Evolutionary conservation across 1,140 invertebrate genomes (phyloP), one percentile per base, ranked within the genome.

Genomic region (Caenorhabditis inopinata): DNA sequence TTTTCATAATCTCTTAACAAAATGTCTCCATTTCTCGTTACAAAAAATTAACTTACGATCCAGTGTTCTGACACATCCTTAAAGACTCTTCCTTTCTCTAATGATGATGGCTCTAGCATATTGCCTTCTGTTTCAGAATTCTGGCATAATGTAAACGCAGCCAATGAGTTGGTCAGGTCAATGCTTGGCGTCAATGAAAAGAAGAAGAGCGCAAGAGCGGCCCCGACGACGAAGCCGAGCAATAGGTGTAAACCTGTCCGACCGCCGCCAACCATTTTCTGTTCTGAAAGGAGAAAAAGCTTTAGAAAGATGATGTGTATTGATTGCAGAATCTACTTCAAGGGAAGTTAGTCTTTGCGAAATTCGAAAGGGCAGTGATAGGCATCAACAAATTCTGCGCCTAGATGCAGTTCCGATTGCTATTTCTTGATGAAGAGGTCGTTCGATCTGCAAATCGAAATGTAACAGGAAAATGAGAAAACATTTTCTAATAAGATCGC

Each of bases 51-150:
- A 68, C 58, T 68, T 27, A 76, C 76, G 21, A 53, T 74, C 81
- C 76, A 79, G 29, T 82, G 68, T 42, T 80, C 78, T 3, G 53
- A 74, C 4, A 80, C 78, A 48, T 81, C 82, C n/a, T 68, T 68
- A 42, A 38, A 68, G 9, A 68, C 32, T 18, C 58, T 29, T 21
- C 58, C 73, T 18, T 75, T 75, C 27, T 75, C 42, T 16, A 29
- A 18, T 12, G 42, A 14, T n/a, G 62, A 45, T 45, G 29, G 62
- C 18, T 74, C 45, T 16, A 47, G 18, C 12, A 74, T 45, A 42
- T 18, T 68, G 7, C 2, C 35, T 35, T 32, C 18, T 21, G 29
- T 29, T 73, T 74, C 68, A 2, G 25, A 47, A 51, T 35, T 38
- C 18, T 42, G 29, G 38, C 62, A 49, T 23, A 23, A 73, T 51